Percentiles rank a stretch among this genome's conserved stretches.
Evolutionary conservation across 2,113 vertebrate species (phyloP).

Genomic region (Cathartes aura): DNA sequence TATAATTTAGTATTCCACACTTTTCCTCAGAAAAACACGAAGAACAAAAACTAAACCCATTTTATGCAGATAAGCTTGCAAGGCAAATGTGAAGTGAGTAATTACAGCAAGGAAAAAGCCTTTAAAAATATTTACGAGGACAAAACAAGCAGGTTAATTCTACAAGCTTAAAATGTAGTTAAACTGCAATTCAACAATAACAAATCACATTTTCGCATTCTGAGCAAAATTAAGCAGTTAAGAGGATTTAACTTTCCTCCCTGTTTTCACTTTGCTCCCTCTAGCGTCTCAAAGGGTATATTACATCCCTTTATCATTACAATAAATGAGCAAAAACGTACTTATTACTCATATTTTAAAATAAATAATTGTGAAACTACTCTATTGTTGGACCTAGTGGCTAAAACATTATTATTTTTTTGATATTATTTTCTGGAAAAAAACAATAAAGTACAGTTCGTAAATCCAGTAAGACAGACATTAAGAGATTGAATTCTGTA

Average conservation of each 20-base stretch:
- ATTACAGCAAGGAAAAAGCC: not conserved
- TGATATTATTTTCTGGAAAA: too few relatives aligned
- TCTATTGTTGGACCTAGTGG: fast-evolving
- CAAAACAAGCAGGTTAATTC: not conserved
- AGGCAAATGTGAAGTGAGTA: not conserved
- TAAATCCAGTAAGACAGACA: not conserved
- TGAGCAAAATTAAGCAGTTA: not conserved
- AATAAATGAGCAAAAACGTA: fast-evolving
- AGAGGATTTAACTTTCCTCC: fast-evolving
- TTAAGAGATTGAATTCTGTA: not conserved
- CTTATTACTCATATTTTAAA: not conserved
- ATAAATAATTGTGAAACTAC: not conserved
- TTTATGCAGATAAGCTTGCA: not conserved
- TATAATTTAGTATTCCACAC: not conserved
- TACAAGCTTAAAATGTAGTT: not conserved
- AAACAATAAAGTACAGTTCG: not conserved
- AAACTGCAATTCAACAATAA: not conserved
- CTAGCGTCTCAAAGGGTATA: not conserved
- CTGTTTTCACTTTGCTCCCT: not conserved
- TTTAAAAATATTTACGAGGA: not conserved
- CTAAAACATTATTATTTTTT: not conserved
- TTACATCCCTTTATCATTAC: fast-evolving
- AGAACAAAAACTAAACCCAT: not conserved
- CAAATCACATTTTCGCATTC: fast-evolving
- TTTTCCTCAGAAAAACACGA: not conserved